These are phyloP conservation scores for Heteromurus nitidus DNA, from an alignment of 2,888 invertebrate species.

Conservation along the genomic window DNA sequence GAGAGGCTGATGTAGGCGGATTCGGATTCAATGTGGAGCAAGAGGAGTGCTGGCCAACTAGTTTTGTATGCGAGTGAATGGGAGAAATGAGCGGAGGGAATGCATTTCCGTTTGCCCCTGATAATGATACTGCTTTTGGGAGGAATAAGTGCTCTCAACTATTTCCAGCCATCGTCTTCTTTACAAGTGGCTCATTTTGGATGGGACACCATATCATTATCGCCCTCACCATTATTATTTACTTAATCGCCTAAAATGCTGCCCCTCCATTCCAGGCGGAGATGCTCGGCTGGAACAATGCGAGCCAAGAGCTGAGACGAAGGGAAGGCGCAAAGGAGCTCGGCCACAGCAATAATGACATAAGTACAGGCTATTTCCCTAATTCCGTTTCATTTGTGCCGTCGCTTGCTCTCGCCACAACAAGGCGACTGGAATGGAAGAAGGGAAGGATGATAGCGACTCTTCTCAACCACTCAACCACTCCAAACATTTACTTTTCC, in stretches of 20 bases:
- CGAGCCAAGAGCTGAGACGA: too few species aligned
- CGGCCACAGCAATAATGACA: slow-evolving; percentile 56
- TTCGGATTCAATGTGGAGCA: too few species aligned
- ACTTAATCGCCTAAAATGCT: too few species aligned
- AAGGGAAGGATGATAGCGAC: too few species aligned
- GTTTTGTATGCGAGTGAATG: background rate
- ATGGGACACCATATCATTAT: slow-evolving; percentile 62
- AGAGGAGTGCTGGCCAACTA: background rate
- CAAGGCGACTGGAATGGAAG: too few species aligned
- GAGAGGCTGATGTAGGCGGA: too few species aligned
- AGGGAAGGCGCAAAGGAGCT: slow-evolving; percentile 29
- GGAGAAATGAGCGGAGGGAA: too few species aligned
- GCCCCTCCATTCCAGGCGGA: too few species aligned
- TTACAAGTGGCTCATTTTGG: slow-evolving; percentile 54
- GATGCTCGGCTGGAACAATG: too few species aligned
- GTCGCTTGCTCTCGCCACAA: slow-evolving; percentile 14
- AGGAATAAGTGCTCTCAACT: background rate
- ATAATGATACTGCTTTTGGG: slow-evolving; percentile 26
- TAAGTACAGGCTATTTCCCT: slow-evolving; percentile 66
- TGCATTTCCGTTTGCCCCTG: slow-evolving; percentile 45
- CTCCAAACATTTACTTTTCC: too few species aligned
- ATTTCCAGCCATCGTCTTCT: slow-evolving; percentile 60
- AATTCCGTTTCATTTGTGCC: slow-evolving; percentile 61
- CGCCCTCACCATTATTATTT: slow-evolving; percentile 31
- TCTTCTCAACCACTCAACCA: too few species aligned